Base-by-base conservation (phyloP, 1,140 invertebrate species). In the Drosophila ficusphila region DNA sequence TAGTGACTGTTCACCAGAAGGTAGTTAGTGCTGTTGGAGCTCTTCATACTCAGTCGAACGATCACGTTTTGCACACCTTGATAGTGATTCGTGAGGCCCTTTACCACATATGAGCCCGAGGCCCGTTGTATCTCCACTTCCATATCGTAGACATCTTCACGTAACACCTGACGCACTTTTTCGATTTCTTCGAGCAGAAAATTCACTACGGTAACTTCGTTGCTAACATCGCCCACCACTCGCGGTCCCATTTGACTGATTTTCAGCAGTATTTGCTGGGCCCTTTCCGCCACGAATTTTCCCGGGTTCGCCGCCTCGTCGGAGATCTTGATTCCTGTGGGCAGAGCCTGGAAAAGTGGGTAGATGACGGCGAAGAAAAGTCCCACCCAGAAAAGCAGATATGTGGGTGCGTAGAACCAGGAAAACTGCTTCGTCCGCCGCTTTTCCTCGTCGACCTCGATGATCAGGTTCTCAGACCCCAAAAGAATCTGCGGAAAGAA, bases 1-100 rank as follows among this genome's bases (percentile, higher is more conserved):
- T 96, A 98, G 92, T 99, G 98, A 91, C 97, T 98, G 92, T 99
- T 99, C 41, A 99, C 93, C 41, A 99, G 92, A 52, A 99, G 92
- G 86, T 96, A 78, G 0, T 52, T 60, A 4, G 60, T 19, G 12
- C 83, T 90, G 0, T 62, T 79, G 6, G 72, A 75, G 14, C 51
- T 70, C 74, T 91, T 92, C 0, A 93, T 92, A 18, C 94, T 93
- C 53, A 98, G 91, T 90, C 94, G 95, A 0, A 96, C 96, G 31
- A 97, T 92, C 42, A 98, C 93, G 92, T 98, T 98, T 74, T 95
- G 94, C 41, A 95, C 93, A 71, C 94, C 94, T 75, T 92, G 92
- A 64, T 95, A 95, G 60, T 94, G 93, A 90, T 94, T 94, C 1
- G 95, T 95, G 92, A 97, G 95, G 6, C 94, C 94, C 86, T 95